Conservation (phyloP, 2,797 vertebrate genomes). For the Pampus argenteus region DNA sequence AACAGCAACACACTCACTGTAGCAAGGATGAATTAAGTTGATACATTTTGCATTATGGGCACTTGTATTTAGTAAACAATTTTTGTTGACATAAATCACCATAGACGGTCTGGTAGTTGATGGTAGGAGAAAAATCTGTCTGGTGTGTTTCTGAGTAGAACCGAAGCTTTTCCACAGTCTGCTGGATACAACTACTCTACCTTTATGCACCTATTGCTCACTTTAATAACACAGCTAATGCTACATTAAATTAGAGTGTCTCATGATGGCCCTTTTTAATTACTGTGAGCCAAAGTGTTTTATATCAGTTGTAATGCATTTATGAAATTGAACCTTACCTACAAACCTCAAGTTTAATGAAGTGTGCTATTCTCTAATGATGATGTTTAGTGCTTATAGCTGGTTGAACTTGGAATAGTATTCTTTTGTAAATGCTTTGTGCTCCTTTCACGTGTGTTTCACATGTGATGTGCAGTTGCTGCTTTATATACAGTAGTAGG, state of each 20-base stretch:
- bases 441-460: background rate
- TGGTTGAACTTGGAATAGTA: background rate
- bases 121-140: constrained; percentile 21
- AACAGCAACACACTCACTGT: constrained; percentile 36
- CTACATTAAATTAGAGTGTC: constrained; percentile 30
- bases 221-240: constrained; percentile 17
- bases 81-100: constrained; percentile 63
- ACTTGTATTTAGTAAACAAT: constrained; percentile 66
- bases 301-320: constrained; percentile 8
- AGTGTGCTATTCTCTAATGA: background rate
- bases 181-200: background rate
- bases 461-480: background rate
- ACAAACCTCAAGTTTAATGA: constrained; percentile 7
- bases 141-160: constrained; percentile 20
- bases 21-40: constrained; percentile 63
- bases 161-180: constrained; percentile 14
- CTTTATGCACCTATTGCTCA: constrained; percentile 15
- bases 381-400: background rate
- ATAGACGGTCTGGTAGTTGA: constrained; percentile 47
- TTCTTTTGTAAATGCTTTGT: background rate
- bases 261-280: constrained; percentile 16
- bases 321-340: background rate
- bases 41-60: constrained; percentile 65
- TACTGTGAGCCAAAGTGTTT: constrained; percentile 5
- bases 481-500: background rate